These are phyloP conservation scores for Julus scandinavius DNA, from an alignment of 2,888 invertebrate genomes.

Conservation along the genomic window DNA sequence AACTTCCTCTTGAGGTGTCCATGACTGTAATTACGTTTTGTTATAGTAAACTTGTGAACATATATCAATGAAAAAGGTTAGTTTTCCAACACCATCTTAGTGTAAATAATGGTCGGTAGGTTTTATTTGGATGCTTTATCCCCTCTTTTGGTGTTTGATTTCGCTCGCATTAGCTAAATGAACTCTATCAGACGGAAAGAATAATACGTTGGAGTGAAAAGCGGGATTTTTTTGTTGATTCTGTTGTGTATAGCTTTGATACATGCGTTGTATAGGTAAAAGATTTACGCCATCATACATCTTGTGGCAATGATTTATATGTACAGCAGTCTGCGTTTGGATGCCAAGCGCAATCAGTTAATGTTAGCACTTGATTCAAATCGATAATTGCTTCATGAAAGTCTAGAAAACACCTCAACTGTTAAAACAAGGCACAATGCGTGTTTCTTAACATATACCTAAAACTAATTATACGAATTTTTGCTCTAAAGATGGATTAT, in stretches of 20 bases:
- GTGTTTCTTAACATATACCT: background rate
- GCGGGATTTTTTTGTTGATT: slow-evolving; percentile 12
- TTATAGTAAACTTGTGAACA: too few relatives aligned
- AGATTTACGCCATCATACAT: slow-evolving; percentile 40
- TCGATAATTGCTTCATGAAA: slow-evolving; percentile 29
- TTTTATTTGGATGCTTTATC: slow-evolving; percentile 25
- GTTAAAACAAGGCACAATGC: background rate
- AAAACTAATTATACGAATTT: background rate
- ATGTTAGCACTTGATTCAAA: slow-evolving; percentile 44
- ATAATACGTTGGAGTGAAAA: slow-evolving; percentile 26
- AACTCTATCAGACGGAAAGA: slow-evolving; percentile 13
- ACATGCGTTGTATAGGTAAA: background rate
- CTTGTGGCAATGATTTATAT: slow-evolving; percentile 31
- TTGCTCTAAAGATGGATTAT: background rate
- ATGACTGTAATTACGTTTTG: too few relatives aligned
- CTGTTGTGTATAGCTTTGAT: slow-evolving; percentile 4
- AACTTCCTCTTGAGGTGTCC: background rate
- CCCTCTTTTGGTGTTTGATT: slow-evolving; percentile 6
- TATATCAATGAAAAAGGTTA: background rate
- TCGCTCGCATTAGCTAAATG: slow-evolving; percentile 18
- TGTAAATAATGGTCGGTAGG: slow-evolving; percentile 22
- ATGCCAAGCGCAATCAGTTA: slow-evolving; percentile 36
- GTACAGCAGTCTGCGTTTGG: slow-evolving; percentile 26
- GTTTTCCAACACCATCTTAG: background rate
- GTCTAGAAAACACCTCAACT: background rate